Evolutionary conservation across 64 coral and sea anemone species (phyloP).

Genomic region (Orbicella faveolata): DNA sequence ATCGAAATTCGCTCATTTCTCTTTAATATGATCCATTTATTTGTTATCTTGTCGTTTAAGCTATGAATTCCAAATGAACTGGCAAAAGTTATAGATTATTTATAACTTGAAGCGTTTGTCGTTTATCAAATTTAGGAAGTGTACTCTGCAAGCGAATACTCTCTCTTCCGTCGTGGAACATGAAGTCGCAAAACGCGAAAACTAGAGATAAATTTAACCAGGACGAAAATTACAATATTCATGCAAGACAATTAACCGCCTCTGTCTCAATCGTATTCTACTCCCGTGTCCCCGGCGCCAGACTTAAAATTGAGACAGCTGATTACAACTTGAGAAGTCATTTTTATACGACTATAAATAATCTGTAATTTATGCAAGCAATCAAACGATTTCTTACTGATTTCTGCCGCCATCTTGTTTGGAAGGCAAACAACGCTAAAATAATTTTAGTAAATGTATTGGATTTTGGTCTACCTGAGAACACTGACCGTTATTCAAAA

Average conservation of each 20-base stretch:
- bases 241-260: too few species aligned
- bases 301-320: not conserved
- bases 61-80: not conserved
- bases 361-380: not conserved
- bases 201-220: too few species aligned
- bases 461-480: not conserved
- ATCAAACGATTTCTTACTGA: not conserved
- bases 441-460: not conserved
- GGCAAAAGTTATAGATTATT: not conserved
- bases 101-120: not conserved
- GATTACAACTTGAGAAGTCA: not conserved
- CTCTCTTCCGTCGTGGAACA: too few species aligned
- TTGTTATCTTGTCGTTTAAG: not conserved
- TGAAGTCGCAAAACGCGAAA: too few species aligned
- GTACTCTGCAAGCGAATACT: too few species aligned
- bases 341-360: not conserved
- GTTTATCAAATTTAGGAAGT: not conserved
- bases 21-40: not conserved
- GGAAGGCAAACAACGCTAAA: not conserved
- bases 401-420: not conserved
- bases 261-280: too few species aligned
- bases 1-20: not conserved
- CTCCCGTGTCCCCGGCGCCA: not conserved
- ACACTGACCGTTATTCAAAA: not conserved
- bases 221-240: too few species aligned